These are phyloP conservation scores for Mionectes olivaceus DNA, from an alignment of 2,797 vertebrate species.

Conservation along the genomic window DNA sequence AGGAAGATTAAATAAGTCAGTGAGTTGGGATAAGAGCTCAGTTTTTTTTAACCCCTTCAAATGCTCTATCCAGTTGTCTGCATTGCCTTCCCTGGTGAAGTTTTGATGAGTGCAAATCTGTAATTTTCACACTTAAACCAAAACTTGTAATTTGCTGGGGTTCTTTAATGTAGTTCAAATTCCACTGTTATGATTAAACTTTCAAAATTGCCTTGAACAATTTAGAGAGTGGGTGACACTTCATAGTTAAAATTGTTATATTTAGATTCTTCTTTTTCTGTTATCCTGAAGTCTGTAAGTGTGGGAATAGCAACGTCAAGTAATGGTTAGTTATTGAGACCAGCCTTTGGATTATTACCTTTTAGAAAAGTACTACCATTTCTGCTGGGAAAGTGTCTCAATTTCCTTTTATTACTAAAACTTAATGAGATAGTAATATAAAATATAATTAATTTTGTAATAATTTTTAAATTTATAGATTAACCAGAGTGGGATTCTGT, in stretches of 20 bases:
- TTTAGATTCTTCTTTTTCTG: neutral
- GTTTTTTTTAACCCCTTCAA: neutral
- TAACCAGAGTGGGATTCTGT: neutral
- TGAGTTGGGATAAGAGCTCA: neutral
- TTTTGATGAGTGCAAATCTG: neutral
- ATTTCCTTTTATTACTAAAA: conserved; percentile 11
- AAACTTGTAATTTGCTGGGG: neutral
- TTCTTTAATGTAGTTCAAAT: neutral
- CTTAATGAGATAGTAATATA: neutral
- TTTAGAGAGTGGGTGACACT: neutral
- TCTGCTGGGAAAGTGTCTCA: neutral
- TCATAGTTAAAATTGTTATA: neutral
- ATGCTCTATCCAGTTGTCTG: neutral
- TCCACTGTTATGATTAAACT: neutral
- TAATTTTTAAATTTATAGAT: neutral
- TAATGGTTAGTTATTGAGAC: neutral
- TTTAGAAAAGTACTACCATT: neutral
- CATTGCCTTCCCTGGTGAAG: neutral
- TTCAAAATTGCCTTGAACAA: neutral
- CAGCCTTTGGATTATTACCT: neutral
- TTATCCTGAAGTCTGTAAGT: neutral
- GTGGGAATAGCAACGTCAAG: neutral
- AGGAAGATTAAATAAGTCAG: neutral
- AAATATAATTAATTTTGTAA: neutral
- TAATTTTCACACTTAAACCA: neutral